Evolutionary conservation across 2,888 invertebrate genomes (phyloP).

Genomic region (Syritta pipiens): DNA sequence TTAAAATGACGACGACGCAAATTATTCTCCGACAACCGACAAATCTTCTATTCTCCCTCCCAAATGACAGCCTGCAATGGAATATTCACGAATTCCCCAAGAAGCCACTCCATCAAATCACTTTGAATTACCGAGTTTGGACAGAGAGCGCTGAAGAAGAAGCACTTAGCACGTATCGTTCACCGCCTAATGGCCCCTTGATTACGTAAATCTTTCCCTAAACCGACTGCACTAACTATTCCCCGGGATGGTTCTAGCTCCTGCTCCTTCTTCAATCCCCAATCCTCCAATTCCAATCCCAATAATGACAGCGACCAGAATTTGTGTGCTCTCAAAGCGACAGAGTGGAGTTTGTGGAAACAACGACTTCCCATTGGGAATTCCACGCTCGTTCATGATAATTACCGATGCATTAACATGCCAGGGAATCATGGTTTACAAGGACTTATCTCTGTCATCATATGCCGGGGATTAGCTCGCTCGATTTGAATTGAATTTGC

Average conservation of each 20-base stretch:
- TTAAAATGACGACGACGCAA: too few species aligned
- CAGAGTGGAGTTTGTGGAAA: too few species aligned
- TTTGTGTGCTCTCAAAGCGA: too few species aligned
- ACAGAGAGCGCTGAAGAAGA: too few species aligned
- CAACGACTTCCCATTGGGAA: background rate
- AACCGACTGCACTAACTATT: conserved; percentile 16
- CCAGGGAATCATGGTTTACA: conserved; percentile 2
- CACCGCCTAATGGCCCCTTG: conserved; percentile 18
- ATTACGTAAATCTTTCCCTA: conserved; percentile 36
- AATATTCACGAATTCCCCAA: background rate
- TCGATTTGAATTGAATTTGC: conserved; percentile 6
- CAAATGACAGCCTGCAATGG: too few species aligned
- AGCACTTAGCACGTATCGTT: conserved; percentile 13
- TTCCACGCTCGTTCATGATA: conserved; percentile 7
- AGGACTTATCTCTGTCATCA: conserved; percentile 13
- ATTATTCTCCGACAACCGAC: too few species aligned
- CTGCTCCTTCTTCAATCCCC: too few species aligned
- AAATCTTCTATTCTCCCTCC: too few species aligned
- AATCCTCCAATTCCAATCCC: background rate
- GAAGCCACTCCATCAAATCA: conserved; percentile 6
- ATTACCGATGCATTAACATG: conserved; percentile 16
- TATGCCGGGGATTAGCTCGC: background rate
- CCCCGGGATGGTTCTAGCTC: conserved; percentile 14
- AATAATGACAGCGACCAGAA: background rate
- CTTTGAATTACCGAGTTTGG: conserved; percentile 11